phyloP scores from a whole-genome alignment of 2,113 vertebrate species.

The Sebastes schlegelii region DNA sequence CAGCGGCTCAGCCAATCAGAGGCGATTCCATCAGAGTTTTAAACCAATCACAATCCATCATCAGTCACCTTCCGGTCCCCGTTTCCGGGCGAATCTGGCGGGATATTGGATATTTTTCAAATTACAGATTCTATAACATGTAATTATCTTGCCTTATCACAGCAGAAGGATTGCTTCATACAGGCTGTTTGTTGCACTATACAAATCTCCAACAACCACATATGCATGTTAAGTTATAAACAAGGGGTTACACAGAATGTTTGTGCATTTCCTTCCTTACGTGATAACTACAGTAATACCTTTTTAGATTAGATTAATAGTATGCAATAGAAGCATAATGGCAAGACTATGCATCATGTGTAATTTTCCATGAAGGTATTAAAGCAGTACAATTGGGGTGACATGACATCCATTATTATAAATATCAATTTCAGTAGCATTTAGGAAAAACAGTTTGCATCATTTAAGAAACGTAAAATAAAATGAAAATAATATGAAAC shows the following conservation, averaged over 20 bases:
- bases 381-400: neutral
- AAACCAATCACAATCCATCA: slow-evolving; percentile 51
- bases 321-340: neutral
- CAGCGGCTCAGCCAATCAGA: slow-evolving; percentile 70
- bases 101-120: slow-evolving; percentile 52
- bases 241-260: neutral
- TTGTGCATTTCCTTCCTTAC: neutral
- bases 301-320: neutral
- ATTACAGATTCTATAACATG: neutral
- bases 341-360: neutral
- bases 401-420: neutral
- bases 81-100: slow-evolving; percentile 55
- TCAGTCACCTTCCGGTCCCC: neutral
- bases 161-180: neutral
- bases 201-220: neutral
- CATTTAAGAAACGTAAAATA: neutral
- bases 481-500: neutral
- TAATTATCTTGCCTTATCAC: neutral
- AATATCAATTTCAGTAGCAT: neutral
- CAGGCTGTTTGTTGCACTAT: neutral
- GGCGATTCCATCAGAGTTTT: rapidly evolving
- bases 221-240: neutral
- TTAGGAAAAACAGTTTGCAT: neutral
- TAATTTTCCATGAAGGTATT: neutral
- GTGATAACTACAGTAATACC: neutral